Evolutionary conservation across 1,140 invertebrate genomes (phyloP), one percentile per base, ranked within the genome.

Genomic region (Pinna nobilis): DNA sequence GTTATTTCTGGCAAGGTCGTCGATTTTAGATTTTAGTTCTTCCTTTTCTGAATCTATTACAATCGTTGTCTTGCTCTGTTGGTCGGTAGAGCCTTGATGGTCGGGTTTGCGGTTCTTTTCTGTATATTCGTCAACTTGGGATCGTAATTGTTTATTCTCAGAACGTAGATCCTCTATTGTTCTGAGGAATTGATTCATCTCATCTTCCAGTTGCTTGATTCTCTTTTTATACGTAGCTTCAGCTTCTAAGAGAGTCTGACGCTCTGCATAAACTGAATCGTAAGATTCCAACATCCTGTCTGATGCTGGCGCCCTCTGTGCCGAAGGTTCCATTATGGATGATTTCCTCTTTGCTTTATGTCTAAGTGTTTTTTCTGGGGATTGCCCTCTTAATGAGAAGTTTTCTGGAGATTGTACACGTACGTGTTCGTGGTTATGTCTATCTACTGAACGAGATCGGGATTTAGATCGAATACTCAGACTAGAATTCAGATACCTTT

Each of bases 151-250:
- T 25, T 47, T 63, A 53, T 81, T 81, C 53, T 81, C 79, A n/a
- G 74, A 25, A 11, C 76, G 73, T 1, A 81, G 65, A 39, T 78
- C 76, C 11, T 81, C 79, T 35, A 81, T 77, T 37, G 76, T 75
- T 50, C 63, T 71, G 37, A 81, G 50, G 47, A 81, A 81, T 59
- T 77, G 71, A 53, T 81, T 81, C 49, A 73, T 55, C 63, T 81
- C 79, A 49, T 78, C 76, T 44, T 81, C 79, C 2, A 81, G 53
- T 41, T 81, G 79, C 59, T 76, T 78, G 47, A 81, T 81, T 33
- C 79, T 64, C 49, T 72, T 76, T 61, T 59, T 78, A 55, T 81
- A 81, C 3, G 79, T 57, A 30, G 55, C 33, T 50, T 81, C 79
- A 7, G 79, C 79, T 3, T 78, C 75, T 2, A 78, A 39, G 1